Evolutionary conservation across 1,140 invertebrate species (phyloP).

Genomic region (Pectinophora gossypiella): DNA sequence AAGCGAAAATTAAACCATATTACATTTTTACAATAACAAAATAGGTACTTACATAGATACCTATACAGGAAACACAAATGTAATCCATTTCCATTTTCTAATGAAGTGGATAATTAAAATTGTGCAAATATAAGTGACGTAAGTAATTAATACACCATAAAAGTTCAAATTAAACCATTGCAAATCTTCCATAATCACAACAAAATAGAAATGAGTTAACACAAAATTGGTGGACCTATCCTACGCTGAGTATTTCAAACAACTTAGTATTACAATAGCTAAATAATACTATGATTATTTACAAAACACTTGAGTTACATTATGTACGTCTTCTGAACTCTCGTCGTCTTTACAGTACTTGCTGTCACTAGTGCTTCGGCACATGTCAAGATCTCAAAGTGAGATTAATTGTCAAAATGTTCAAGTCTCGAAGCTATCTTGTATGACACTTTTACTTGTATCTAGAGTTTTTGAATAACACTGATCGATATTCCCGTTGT

Average conservation of each 20-base stretch:
- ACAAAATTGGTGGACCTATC: slow-evolving; percentile 23
- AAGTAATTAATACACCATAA: too few relatives aligned
- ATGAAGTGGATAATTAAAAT: too few relatives aligned
- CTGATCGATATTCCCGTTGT: slow-evolving; percentile 57
- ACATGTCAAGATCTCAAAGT: background rate
- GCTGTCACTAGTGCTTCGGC: background rate
- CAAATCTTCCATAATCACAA: too few relatives aligned
- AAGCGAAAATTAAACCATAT: background rate
- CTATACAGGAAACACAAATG: too few relatives aligned
- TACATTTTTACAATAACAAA: too few relatives aligned
- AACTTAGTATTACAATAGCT: slow-evolving; percentile 42
- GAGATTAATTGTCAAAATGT: background rate
- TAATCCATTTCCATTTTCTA: too few relatives aligned
- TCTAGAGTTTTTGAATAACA: slow-evolving; percentile 44
- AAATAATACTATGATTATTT: slow-evolving; percentile 49
- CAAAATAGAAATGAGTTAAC: slow-evolving; percentile 9
- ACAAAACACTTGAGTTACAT: slow-evolving; percentile 24
- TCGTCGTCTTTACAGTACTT: background rate
- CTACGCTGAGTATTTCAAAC: slow-evolving; percentile 52
- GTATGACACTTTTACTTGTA: slow-evolving; percentile 55
- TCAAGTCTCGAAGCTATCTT: slow-evolving; percentile 65
- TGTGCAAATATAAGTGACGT: too few relatives aligned
- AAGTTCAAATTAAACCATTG: too few relatives aligned
- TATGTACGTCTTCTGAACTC: slow-evolving; percentile 16
- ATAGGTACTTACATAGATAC: too few relatives aligned